These are phyloP conservation scores for Hucho hucho DNA, from an alignment of 2,113 vertebrate species.

Conservation along the genomic window DNA sequence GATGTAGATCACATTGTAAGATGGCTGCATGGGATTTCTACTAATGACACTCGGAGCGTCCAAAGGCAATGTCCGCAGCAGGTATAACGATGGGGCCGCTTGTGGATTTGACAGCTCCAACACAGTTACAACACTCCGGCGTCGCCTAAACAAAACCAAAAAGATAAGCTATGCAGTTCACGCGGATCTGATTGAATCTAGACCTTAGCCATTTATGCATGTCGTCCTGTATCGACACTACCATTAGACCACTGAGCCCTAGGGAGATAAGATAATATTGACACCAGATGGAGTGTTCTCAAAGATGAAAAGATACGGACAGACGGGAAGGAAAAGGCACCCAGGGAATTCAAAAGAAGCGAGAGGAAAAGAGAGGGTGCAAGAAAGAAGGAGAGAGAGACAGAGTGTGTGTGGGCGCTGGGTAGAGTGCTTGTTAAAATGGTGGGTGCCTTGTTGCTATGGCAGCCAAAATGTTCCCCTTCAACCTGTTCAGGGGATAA, in stretches of 20 bases:
- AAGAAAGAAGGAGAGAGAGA: background rate
- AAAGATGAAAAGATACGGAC: background rate
- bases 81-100: too few relatives aligned
- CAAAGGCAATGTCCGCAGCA: too few relatives aligned
- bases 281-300: background rate
- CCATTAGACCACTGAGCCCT: slow-evolving; percentile 13
- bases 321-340: slow-evolving; percentile 10
- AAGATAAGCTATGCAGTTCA: too few relatives aligned
- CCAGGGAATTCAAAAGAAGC: background rate
- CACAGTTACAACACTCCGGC: too few relatives aligned
- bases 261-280: background rate
- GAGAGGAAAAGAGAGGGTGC: background rate
- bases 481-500: background rate
- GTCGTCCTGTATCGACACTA: slow-evolving; percentile 12
- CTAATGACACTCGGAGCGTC: background rate
- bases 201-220: too few relatives aligned
- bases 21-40: too few relatives aligned
- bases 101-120: too few relatives aligned
- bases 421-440: slow-evolving; percentile 3
- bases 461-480: slow-evolving; percentile 15
- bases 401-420: background rate
- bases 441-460: slow-evolving; percentile 33
- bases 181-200: too few relatives aligned
- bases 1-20: too few relatives aligned
- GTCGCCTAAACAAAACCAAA: too few relatives aligned